Conservation (phyloP, 2,888 invertebrate species). For the Camptogramma bilineatum region DNA sequence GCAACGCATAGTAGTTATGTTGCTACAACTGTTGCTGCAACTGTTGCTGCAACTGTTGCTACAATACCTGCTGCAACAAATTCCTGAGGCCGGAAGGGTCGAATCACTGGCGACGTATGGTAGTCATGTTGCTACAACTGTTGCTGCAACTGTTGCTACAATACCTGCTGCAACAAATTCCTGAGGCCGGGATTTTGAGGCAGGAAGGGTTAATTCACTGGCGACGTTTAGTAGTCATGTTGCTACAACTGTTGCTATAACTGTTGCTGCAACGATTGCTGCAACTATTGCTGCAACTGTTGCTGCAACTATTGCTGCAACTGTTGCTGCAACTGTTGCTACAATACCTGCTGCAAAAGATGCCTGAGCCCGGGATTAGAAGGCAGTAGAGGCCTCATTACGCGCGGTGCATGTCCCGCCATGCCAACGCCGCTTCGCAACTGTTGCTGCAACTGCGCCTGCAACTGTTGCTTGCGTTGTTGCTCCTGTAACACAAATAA, state of each 20-base stretch:
- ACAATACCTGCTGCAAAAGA: conserved; percentile 90
- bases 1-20: not conserved
- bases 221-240: not conserved
- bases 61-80: no score
- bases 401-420: conserved; percentile 78
- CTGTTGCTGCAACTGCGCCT: conserved; percentile 79
- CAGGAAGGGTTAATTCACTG: no score
- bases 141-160: no score
- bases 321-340: not conserved
- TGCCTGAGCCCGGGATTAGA: conserved; percentile 93
- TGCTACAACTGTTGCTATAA: not conserved
- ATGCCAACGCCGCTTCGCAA: conserved; percentile 58
- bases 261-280: no score
- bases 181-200: no score
- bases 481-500: conserved; percentile 60
- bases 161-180: no score
- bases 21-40: not conserved
- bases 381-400: conserved; percentile 89
- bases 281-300: no score
- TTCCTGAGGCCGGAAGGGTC: no score
- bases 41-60: no score
- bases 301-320: conserved; percentile 1
- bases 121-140: no score
- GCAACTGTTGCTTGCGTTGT: conserved; percentile 79
- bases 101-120: not conserved